phyloP scores from a whole-genome alignment of 2,797 vertebrate species.

The Pseudochromis fuscus region DNA sequence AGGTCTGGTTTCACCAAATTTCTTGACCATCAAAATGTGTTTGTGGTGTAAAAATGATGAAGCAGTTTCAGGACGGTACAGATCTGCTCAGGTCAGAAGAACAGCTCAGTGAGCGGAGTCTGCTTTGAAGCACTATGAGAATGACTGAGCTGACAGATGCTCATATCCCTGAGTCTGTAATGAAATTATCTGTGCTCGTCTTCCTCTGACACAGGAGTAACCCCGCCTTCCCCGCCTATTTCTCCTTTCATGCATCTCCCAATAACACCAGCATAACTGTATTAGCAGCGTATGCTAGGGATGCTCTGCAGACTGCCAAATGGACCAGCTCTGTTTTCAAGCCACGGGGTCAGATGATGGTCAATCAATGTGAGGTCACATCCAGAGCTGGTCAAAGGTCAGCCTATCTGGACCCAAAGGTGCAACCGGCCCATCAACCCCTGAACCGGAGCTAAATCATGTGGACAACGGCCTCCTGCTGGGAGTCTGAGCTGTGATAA shows the following conservation, averaged over 20 bases:
- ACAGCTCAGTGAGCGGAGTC: constrained; percentile 49
- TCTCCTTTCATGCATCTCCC: constrained; percentile 90
- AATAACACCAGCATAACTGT: constrained; percentile 92
- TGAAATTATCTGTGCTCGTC: constrained; percentile 84
- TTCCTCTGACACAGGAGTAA: constrained; percentile 90
- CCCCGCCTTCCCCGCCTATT: constrained; percentile 87
- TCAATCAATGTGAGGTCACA: constrained; percentile 85
- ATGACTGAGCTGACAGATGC: constrained; percentile 70
- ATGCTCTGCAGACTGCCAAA: constrained; percentile 87
- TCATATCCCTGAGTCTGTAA: constrained; percentile 82
- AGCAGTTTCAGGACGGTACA: constrained; percentile 31
- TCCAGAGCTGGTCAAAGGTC: constrained; percentile 74
- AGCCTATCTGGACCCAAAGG: constrained; percentile 69
- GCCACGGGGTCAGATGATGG: constrained; percentile 82
- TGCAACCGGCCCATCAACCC: constrained; percentile 63
- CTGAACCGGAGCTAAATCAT: constrained; percentile 63
- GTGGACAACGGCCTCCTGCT: constrained; percentile 44
- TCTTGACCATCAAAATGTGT: constrained; percentile 23
- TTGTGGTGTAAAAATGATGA: constrained; percentile 38
- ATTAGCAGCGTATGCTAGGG: constrained; percentile 91
- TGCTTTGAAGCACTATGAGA: constrained; percentile 53
- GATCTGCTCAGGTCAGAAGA: constrained; percentile 36
- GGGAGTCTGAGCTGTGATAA: constrained; percentile 44
- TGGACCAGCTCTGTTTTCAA: constrained; percentile 68
- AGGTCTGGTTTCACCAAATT: constrained; percentile 46